A percentile compares a stretch with the other conserved stretches of the same genome.
These are phyloP conservation scores for Zaprionus nigranus DNA, from an alignment of 1,140 invertebrate species.

Conservation along the genomic window DNA sequence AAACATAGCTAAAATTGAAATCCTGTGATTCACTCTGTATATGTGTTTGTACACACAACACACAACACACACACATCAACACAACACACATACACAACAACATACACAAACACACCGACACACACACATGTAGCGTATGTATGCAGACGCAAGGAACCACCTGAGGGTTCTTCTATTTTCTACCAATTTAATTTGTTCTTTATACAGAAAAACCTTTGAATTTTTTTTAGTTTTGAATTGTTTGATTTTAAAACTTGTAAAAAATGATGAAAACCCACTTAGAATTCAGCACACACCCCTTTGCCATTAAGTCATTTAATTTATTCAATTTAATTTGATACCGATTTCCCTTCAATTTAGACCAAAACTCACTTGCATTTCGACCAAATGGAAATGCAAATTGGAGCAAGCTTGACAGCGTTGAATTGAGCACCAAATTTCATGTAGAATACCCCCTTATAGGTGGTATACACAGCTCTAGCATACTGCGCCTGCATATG, in stretches of 20 bases:
- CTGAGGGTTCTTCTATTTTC: background rate
- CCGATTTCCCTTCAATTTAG: conserved; percentile 28
- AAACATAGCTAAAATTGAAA: conserved; percentile 80
- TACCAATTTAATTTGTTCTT: background rate
- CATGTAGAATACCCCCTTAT: conserved; percentile 3
- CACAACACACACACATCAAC: conserved; percentile 1
- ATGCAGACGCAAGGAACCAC: background rate
- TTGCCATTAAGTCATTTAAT: background rate
- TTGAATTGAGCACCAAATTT: background rate
- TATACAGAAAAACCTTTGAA: background rate
- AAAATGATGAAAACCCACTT: background rate
- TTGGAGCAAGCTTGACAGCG: conserved; percentile 42
- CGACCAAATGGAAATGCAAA: conserved; percentile 62
- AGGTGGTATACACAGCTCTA: background rate
- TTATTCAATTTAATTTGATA: background rate
- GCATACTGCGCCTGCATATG: conserved; percentile 24
- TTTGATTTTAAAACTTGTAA: conserved; percentile 11
- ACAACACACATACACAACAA: background rate
- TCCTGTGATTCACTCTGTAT: conserved; percentile 79
- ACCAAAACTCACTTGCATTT: conserved; percentile 65
- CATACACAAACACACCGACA: conserved; percentile 6
- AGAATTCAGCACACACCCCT: background rate
- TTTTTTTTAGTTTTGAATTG: conserved; percentile 10
- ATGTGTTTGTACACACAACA: conserved; percentile 47
- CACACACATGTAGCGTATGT: conserved; percentile 11